Evolutionary conservation across 2,797 vertebrate genomes (phyloP).

Genomic region (Thalassophryne amazonica): DNA sequence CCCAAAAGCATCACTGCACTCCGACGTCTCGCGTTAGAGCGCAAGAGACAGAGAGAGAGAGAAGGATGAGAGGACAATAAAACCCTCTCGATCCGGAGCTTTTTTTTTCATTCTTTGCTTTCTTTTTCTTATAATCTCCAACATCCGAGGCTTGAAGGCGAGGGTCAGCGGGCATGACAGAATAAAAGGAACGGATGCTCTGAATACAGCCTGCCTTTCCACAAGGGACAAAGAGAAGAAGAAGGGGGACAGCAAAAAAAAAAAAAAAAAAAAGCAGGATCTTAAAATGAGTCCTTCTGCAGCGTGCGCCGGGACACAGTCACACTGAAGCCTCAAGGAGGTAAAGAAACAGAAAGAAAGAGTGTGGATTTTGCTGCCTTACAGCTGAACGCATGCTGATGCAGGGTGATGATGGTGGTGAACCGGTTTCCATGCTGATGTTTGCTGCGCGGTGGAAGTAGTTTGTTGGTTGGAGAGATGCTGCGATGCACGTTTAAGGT

Average conservation of each 20-base stretch:
- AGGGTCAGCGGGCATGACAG: slow-evolving; percentile 59
- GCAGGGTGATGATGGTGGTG: slow-evolving; percentile 38
- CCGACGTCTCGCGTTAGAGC: slow-evolving; percentile 59
- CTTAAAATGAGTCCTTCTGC: slow-evolving; percentile 78
- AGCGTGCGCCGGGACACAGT: slow-evolving; percentile 80
- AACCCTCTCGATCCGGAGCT: slow-evolving; percentile 33
- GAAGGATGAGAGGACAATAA: slow-evolving; percentile 32
- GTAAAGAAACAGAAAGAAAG: too few relatives aligned
- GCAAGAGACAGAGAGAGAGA: slow-evolving; percentile 30
- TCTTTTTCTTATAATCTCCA: slow-evolving; percentile 28
- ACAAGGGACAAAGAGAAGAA: slow-evolving; percentile 61
- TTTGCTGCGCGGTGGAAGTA: too few relatives aligned
- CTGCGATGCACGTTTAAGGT: too few relatives aligned
- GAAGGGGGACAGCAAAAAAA: slow-evolving; percentile 47
- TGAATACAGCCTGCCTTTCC: slow-evolving; percentile 78
- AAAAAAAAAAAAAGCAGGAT: slow-evolving; percentile 64
- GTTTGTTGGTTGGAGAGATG: too few relatives aligned
- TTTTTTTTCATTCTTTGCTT: not conserved
- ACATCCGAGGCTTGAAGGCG: slow-evolving; percentile 60
- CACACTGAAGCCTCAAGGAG: slow-evolving; percentile 78
- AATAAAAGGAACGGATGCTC: slow-evolving; percentile 76
- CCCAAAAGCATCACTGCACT: slow-evolving; percentile 51
- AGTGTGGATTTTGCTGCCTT: too few relatives aligned
- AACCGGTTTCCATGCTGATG: slow-evolving; percentile 65
- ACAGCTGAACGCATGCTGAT: slow-evolving; percentile 40